Evolutionary conservation across 2,113 vertebrate species (phyloP), one percentile per base, ranked within the genome.

Genomic region (Circaetus gallicus): DNA sequence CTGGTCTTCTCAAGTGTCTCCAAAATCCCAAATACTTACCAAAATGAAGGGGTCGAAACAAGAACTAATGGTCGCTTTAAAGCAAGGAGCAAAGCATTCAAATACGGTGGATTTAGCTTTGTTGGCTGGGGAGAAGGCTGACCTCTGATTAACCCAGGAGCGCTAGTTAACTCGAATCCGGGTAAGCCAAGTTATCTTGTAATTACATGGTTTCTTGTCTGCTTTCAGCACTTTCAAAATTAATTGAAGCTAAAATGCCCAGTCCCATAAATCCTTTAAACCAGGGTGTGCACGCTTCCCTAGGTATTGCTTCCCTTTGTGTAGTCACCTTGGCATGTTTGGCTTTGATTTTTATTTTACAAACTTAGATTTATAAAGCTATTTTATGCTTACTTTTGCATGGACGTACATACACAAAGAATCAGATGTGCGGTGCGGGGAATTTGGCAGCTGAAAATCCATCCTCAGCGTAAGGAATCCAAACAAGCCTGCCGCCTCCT

Each of bases 171-270:
- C 86, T 78, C 2, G 0, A 58, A 67, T 17, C 81, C 15, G 61
- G 80, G 69, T 89, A 71, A 91, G 76, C 80, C 43, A 8, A 86
- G 81, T 92, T 87, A 40, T 86, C 95, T 84, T 72, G 62, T 63
- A 89, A 95, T 89, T 89, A 76, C 72, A 13, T 53, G 72, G 66
- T 72, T 95, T 83, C 86, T 94, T 58, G 69, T 84, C 56, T 65
- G 83, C 90, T 93, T 95, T 94, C 90, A 95, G 80, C 91, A 82
- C 69, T 13, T 58, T 11, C 66, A 58, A 89, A 95, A 94, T 63
- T n/a, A 76, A 91, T 38, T 85, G 90, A 67, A 65, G 53, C 61
- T 65, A 16, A 90, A 91, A 56, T 65, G 17, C 82, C 52, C 34
- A 9, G 28, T 45, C 38, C 65, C 86, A 62, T 92, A 89, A 94